Percentiles rank a stretch among this genome's conserved stretches.
Evolutionary conservation across 2,888 invertebrate species (phyloP).

Genomic region (Aphidoletes aphidimyza): DNA sequence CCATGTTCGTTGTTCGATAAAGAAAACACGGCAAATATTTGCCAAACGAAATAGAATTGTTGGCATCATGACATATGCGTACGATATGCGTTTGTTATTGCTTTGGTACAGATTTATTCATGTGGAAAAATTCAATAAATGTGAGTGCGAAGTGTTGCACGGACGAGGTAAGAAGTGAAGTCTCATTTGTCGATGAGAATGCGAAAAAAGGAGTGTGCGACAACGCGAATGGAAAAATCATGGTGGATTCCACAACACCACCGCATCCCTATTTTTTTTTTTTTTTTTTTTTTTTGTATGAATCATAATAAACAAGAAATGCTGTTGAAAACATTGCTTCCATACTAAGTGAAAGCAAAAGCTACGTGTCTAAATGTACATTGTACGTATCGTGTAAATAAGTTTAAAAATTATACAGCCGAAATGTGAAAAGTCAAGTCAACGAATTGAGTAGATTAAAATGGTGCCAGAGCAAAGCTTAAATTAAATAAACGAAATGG

Average conservation of each 20-base stretch:
- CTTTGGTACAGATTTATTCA: constrained; percentile 45
- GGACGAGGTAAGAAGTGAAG: background rate
- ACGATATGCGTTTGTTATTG: constrained; percentile 22
- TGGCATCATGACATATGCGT: background rate
- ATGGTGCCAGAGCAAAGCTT: no score
- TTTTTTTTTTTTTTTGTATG: no score
- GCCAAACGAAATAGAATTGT: constrained; percentile 15
- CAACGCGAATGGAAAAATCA: background rate
- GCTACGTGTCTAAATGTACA: constrained; percentile 38
- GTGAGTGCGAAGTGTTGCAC: background rate
- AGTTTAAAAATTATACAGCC: no score
- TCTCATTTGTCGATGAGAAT: no score
- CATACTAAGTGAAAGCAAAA: constrained; percentile 43
- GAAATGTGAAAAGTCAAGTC: background rate
- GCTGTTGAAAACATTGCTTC: constrained; percentile 26
- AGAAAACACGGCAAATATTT: constrained; percentile 30
- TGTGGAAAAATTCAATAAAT: constrained; percentile 46
- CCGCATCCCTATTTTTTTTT: no score
- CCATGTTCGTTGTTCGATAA: background rate
- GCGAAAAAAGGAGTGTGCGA: background rate
- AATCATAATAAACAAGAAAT: constrained; percentile 22
- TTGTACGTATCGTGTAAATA: background rate
- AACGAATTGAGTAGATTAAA: background rate
- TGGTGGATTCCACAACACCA: background rate
- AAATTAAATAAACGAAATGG: no score